These are phyloP conservation scores for Hemiscyllium ocellatum DNA, from an alignment of 2,113 vertebrate genomes.

Conservation along the genomic window DNA sequence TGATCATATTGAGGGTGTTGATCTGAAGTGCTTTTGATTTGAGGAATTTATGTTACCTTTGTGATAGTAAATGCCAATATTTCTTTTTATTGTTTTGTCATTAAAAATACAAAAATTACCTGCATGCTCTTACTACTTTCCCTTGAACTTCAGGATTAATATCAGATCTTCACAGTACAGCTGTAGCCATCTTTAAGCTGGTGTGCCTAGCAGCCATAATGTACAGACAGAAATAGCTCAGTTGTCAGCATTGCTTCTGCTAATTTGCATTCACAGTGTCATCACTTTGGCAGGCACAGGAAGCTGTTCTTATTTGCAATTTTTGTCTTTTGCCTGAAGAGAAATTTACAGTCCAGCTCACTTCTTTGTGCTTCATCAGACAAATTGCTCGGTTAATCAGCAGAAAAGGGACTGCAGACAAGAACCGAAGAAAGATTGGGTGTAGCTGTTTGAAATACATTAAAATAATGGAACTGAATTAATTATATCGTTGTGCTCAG, in stretches of 20 bases:
- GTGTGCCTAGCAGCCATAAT: constrained; percentile 52
- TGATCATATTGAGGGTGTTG: neutral
- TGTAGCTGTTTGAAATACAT: neutral
- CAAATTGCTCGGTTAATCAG: constrained; percentile 57
- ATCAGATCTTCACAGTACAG: constrained; percentile 52
- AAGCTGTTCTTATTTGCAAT: constrained; percentile 62
- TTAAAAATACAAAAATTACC: neutral
- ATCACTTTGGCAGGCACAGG: constrained; percentile 65
- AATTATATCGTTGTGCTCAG: neutral
- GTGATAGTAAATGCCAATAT: neutral
- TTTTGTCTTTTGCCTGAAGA: constrained; percentile 61
- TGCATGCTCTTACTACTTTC: neutral
- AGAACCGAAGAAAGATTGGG: neutral
- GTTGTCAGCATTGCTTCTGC: constrained; percentile 68
- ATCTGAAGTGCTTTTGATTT: neutral
- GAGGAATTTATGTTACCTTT: neutral
- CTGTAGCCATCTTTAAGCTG: constrained; percentile 55
- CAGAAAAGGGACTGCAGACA: constrained; percentile 47
- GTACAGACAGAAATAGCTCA: constrained; percentile 65
- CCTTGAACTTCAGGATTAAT: constrained; percentile 34
- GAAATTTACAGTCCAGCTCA: constrained; percentile 62
- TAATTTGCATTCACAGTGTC: constrained; percentile 69
- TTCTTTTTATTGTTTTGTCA: neutral
- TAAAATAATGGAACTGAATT: neutral
- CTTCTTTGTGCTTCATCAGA: constrained; percentile 59